These are phyloP conservation scores for Pollachius pollachius DNA, from an alignment of 2,113 vertebrate species.

Conservation along the genomic window DNA sequence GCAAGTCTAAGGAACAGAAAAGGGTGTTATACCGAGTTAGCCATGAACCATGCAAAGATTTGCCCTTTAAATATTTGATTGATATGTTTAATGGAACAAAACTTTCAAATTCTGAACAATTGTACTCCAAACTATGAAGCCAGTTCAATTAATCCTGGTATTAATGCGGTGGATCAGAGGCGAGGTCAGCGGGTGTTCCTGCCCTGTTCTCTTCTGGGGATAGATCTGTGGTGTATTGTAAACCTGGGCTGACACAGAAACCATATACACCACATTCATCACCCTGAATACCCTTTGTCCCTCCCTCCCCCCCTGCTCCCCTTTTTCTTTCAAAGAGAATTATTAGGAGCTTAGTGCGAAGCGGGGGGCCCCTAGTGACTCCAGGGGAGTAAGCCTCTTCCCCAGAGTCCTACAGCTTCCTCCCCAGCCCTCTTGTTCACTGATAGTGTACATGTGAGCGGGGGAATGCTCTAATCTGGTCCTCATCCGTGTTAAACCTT, in stretches of 20 bases:
- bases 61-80: too few relatives aligned
- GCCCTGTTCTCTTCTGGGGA: too few relatives aligned
- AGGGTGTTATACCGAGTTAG: too few relatives aligned
- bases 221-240: too few relatives aligned
- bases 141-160: too few relatives aligned
- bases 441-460: slow-evolving; percentile 61
- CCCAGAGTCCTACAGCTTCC: slow-evolving; percentile 49
- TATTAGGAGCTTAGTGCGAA: slow-evolving; percentile 70
- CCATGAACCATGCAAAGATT: too few relatives aligned
- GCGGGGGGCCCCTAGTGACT: slow-evolving; percentile 67
- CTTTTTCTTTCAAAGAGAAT: slow-evolving; percentile 48
- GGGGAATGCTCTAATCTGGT: slow-evolving; percentile 63
- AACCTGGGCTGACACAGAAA: slow-evolving; percentile 39
- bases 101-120: too few relatives aligned
- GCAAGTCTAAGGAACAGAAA: too few relatives aligned
- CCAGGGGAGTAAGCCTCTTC: slow-evolving; percentile 67
- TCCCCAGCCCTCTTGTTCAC: slow-evolving; percentile 41
- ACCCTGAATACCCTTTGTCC: slow-evolving; percentile 67
- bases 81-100: too few relatives aligned
- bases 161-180: too few relatives aligned
- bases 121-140: too few relatives aligned
- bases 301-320: background rate
- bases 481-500: slow-evolving; percentile 61
- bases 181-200: slow-evolving; percentile 23
- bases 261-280: slow-evolving; percentile 54